phyloP scores from a whole-genome alignment of 2,888 invertebrate species.

The Allolobophora icterica region DNA sequence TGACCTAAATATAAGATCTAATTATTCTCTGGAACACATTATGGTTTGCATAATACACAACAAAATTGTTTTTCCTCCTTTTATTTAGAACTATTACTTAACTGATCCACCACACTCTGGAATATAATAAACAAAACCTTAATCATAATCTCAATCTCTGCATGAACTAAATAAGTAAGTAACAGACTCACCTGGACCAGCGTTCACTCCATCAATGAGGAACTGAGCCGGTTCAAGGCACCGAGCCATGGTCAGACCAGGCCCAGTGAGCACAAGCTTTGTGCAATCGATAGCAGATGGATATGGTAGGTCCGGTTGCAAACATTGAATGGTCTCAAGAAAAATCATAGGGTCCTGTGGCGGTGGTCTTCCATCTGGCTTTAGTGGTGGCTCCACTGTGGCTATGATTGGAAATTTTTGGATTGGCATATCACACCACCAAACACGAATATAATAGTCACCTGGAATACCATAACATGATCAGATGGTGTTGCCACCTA shows the following conservation, averaged over 20 bases:
- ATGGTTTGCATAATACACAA: too few relatives aligned
- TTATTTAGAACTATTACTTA: not conserved
- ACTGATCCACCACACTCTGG: too few relatives aligned
- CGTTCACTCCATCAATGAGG: constrained; percentile 85
- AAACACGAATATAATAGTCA: constrained; percentile 78
- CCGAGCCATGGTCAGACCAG: constrained; percentile 87
- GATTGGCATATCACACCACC: constrained; percentile 78
- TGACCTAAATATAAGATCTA: not conserved
- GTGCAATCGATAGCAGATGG: constrained; percentile 36
- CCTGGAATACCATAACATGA: constrained; percentile 67
- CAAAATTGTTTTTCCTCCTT: not conserved
- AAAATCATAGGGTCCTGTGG: not conserved
- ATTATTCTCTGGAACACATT: not conserved
- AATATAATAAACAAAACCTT: too few relatives aligned
- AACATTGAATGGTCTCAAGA: not conserved
- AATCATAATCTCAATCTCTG: too few relatives aligned
- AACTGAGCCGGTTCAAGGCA: constrained; percentile 92
- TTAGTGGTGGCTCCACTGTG: constrained; percentile 41
- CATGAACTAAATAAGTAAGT: not conserved
- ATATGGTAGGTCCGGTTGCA: not conserved
- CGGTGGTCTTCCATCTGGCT: not conserved
- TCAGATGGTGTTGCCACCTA: too few relatives aligned
- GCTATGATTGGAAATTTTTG: constrained; percentile 76
- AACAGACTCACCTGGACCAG: constrained; percentile 71
- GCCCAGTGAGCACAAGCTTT: constrained; percentile 75